A percentile compares a stretch with the other conserved stretches of the same genome.
phyloP scores from a whole-genome alignment of 2,797 vertebrate species.

The Parauchenoglanis punctatus region DNA sequence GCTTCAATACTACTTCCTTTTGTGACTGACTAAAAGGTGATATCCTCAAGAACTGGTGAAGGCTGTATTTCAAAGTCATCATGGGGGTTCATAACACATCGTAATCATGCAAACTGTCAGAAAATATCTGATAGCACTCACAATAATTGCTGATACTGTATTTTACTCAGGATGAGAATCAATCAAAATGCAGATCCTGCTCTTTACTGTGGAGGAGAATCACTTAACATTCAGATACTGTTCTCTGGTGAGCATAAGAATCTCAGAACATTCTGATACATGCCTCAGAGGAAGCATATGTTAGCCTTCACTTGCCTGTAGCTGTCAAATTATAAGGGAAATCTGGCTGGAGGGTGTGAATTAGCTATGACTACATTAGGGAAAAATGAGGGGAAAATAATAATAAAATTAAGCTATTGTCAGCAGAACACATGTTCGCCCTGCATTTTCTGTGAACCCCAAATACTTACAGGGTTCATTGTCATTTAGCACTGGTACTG shows the following conservation, averaged over 20 bases:
- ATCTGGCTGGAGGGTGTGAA: neutral
- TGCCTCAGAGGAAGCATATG: neutral
- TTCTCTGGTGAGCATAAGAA: neutral
- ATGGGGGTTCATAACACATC: neutral
- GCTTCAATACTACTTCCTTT: neutral
- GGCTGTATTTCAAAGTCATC: neutral
- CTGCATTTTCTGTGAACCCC: neutral
- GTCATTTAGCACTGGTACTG: neutral
- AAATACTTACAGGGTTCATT: neutral
- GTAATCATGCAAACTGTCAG: neutral
- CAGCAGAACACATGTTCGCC: neutral
- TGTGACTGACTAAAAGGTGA: neutral
- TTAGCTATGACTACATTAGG: neutral
- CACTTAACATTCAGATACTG: neutral
- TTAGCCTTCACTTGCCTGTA: neutral
- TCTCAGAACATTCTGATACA: neutral
- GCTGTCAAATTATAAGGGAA: neutral
- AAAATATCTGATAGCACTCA: neutral
- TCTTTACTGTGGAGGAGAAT: neutral
- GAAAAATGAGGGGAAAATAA: neutral
- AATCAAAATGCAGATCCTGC: slow-evolving; percentile 6
- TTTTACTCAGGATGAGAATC: neutral
- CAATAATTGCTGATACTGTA: neutral
- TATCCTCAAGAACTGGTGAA: neutral
- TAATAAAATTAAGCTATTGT: neutral